Conservation (phyloP, 2,113 vertebrate genomes). For the Phaetusa simplex region DNA sequence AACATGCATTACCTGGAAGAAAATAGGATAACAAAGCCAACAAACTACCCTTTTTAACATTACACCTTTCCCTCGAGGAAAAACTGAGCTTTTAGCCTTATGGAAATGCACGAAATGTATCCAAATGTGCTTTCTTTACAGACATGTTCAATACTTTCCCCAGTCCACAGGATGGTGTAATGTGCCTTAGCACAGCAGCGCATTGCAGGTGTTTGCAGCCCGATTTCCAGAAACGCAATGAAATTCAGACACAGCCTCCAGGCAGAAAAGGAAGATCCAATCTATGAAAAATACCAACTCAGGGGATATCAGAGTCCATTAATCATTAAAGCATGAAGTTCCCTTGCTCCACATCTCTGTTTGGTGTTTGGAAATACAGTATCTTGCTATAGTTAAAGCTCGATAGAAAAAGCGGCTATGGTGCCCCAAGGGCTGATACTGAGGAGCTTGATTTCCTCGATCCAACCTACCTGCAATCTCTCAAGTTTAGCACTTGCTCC, state of each 20-base stretch:
- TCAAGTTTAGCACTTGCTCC: background rate
- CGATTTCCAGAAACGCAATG: slow-evolving; percentile 11
- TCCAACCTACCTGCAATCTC: background rate
- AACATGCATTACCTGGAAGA: background rate
- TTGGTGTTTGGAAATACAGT: background rate
- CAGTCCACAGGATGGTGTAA: background rate
- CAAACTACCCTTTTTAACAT: background rate
- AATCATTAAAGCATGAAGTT: background rate
- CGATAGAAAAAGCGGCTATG: background rate
- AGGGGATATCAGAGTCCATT: slow-evolving; percentile 6
- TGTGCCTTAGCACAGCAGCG: background rate
- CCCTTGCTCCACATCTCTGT: background rate
- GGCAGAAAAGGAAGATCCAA: slow-evolving; percentile 27
- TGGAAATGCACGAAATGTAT: background rate
- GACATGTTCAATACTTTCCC: background rate
- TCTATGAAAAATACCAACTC: slow-evolving; percentile 17
- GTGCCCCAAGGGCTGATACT: background rate
- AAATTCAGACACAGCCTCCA: slow-evolving; percentile 43
- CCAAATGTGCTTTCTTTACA: background rate
- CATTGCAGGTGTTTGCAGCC: background rate
- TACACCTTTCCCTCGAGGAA: background rate
- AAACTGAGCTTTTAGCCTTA: background rate
- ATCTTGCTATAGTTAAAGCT: background rate
- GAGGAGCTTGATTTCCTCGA: background rate
- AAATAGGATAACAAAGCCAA: background rate